Conservation (phyloP, 1,140 invertebrate species). For the Zeugodacus cucurbitae region DNA sequence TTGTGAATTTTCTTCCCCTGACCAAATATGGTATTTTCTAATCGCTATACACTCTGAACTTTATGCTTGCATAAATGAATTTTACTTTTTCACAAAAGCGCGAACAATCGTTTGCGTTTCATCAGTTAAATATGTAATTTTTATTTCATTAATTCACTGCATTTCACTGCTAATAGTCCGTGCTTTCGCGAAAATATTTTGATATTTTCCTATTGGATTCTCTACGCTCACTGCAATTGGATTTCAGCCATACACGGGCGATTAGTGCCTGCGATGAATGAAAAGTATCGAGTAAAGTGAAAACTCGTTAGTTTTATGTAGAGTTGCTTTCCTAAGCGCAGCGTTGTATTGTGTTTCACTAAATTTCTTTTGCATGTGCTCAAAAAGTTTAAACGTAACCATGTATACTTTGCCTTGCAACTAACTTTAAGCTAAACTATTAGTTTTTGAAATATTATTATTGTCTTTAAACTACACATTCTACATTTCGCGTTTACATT, state of each 20-base stretch:
- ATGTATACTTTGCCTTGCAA: too few relatives aligned
- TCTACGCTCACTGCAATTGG: neutral
- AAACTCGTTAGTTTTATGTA: neutral
- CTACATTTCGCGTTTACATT: too few relatives aligned
- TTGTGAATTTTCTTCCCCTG: neutral
- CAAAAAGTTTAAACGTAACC: neutral
- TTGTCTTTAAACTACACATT: too few relatives aligned
- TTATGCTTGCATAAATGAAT: neutral
- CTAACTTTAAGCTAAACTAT: too few relatives aligned
- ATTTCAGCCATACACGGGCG: neutral
- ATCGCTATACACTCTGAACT: neutral
- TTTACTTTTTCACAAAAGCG: neutral
- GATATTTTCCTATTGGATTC: slow-evolving; percentile 28
- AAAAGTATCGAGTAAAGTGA: slow-evolving; percentile 5
- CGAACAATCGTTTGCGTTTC: neutral
- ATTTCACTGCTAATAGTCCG: neutral
- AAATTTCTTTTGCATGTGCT: neutral
- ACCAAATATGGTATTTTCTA: slow-evolving; percentile 9
- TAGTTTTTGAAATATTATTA: too few relatives aligned
- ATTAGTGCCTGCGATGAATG: neutral
- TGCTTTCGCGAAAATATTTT: neutral
- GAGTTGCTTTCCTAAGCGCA: neutral
- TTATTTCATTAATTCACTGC: neutral
- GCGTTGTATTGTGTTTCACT: neutral
- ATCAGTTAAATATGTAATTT: neutral